Conservation (phyloP, 1,140 invertebrate genomes). For the Drosophila ercepeae region DNA sequence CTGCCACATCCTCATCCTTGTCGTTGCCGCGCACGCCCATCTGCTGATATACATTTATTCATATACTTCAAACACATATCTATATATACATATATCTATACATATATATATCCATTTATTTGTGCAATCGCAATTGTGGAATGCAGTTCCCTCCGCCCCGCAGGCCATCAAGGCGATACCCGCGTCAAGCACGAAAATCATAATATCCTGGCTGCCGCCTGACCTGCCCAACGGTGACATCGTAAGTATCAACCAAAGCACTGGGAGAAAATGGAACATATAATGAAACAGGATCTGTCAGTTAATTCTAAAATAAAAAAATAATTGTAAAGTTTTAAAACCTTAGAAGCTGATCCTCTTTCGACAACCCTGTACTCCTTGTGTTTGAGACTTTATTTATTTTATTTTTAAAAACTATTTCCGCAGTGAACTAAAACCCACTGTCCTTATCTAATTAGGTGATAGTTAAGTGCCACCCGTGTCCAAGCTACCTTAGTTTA, state of each 20-base stretch:
- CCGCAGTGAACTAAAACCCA: too few relatives aligned
- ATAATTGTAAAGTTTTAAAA: too few relatives aligned
- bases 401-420: not conserved
- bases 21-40: slow-evolving; percentile 45
- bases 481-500: not conserved
- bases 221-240: slow-evolving; percentile 90
- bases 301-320: too few relatives aligned
- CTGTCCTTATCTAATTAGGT: slow-evolving; percentile 8
- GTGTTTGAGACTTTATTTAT: too few relatives aligned
- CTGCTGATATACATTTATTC: slow-evolving; percentile 57
- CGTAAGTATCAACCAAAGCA: slow-evolving; percentile 76
- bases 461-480: not conserved
- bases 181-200: slow-evolving; percentile 91
- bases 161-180: slow-evolving; percentile 94
- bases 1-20: slow-evolving; percentile 13
- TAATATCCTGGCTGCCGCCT: slow-evolving; percentile 94
- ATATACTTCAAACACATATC: slow-evolving; percentile 39
- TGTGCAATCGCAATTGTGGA: slow-evolving; percentile 37
- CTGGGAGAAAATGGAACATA: not conserved
- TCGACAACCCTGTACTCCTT: too few relatives aligned
- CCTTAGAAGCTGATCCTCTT: too few relatives aligned
- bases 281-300: too few relatives aligned
- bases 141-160: slow-evolving; percentile 91
- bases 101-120: slow-evolving; percentile 27
- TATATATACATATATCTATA: slow-evolving; percentile 22